These are phyloP conservation scores for Pan paniscus DNA, from an alignment of 2,113 vertebrate species.

Conservation along the genomic window DNA sequence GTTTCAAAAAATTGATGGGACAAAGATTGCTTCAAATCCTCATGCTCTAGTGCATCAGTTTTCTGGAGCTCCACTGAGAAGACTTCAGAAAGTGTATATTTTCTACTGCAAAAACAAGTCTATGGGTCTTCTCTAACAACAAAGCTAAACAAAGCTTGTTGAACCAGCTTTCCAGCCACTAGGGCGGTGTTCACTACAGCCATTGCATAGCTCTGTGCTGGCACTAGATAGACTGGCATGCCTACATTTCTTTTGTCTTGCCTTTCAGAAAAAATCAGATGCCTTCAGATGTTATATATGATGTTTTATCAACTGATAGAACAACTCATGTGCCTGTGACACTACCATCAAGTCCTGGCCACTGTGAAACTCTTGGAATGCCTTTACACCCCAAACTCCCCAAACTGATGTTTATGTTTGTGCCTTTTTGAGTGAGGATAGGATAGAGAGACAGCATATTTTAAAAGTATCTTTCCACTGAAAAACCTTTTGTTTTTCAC, in stretches of 20 bases:
- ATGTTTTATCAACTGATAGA: conserved; percentile 85
- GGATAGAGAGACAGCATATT: neutral
- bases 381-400: neutral
- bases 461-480: neutral
- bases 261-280: conserved; percentile 85
- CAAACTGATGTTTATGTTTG: neutral
- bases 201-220: conserved; percentile 88
- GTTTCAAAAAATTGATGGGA: conserved; percentile 89
- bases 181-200: conserved; percentile 86
- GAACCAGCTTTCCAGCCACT: conserved; percentile 88
- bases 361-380: neutral
- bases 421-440: neutral
- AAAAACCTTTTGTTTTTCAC: neutral
- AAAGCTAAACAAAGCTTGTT: conserved; percentile 82
- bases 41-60: conserved; percentile 89
- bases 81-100: conserved; percentile 85
- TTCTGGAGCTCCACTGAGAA: conserved; percentile 86
- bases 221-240: conserved; percentile 83
- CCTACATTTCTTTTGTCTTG: conserved; percentile 87
- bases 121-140: conserved; percentile 84
- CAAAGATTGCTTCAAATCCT: conserved; percentile 89
- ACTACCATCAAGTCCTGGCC: neutral
- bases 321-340: neutral
- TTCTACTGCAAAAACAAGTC: conserved; percentile 85
- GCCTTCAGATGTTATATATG: conserved; percentile 85